Base-by-base conservation (phyloP, 1,140 invertebrate species). In the Eueides isabella region DNA sequence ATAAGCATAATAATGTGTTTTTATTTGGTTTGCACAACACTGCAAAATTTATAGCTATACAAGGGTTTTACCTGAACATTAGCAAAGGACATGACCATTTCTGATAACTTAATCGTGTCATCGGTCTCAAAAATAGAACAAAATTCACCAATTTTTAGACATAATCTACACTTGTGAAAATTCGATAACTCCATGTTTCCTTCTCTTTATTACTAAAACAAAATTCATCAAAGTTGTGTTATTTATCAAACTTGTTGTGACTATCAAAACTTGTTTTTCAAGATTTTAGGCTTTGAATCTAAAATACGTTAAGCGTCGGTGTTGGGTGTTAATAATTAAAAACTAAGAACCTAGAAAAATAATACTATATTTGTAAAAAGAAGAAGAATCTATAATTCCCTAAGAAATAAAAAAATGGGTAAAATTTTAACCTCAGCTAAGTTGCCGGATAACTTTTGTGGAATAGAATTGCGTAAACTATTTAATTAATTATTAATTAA, bases 51-150 rank as follows among this genome's bases (percentile, higher is more conserved):
- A 38, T 14, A 38, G 35, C 35, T 16, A 38, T 38, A 38, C 16
- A 38, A 1, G 2, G 26, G 70, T 83, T 84, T 87, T 89, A 94
- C 94, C 80, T 94, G 88, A 67, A 94, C 84, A 73, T 91, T 87
- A 28, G 93, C 84, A 86, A 94, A 94, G 61, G 94, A 87, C 94
- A 94, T 94, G 68, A 94, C 92, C 94, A 94, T 94, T 77, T 94
- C 94, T 0, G 94, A 92, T 70, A 93, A 76, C 74, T 85, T 92
- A 26, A 88, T 87, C n/a, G 84, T 84, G 66, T 92, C 90, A 86
- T 93, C 91, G 82, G 90, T 87, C 63, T 91, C 90, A 74, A 89
- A 93, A 71, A 93, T 91, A 29, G 91, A 93, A 77, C 89, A 91
- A 71, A 93, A 93, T 75, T 91, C 90, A 31, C 91, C 91, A 67